Evolutionary conservation across 2,797 vertebrate genomes (phyloP).

Genomic region (Ambastaia sidthimunki): DNA sequence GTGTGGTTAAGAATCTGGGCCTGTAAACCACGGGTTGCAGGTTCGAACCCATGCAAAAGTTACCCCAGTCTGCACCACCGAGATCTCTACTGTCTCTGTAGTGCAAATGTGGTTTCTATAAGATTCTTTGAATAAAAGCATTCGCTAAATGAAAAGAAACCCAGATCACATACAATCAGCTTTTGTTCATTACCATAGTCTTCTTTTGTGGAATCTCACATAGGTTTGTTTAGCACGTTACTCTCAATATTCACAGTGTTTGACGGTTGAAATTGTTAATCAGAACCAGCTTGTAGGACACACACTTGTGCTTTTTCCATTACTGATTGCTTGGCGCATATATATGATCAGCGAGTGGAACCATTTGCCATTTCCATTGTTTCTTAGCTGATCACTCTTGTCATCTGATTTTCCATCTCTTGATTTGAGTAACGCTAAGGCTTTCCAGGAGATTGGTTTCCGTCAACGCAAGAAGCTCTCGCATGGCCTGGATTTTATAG

Average conservation of each 20-base stretch:
- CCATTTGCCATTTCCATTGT: constrained; percentile 36
- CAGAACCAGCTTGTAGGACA: constrained; percentile 39
- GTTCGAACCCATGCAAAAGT: not conserved
- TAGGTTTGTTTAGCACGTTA: constrained; percentile 35
- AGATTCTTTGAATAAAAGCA: not conserved
- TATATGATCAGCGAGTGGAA: constrained; percentile 54
- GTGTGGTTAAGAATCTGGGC: not conserved
- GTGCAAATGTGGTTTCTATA: not conserved
- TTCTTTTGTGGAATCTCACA: not conserved
- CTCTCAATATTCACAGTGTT: constrained; percentile 34
- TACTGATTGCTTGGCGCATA: constrained; percentile 43
- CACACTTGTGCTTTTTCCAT: constrained; percentile 49
- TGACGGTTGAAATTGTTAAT: constrained; percentile 39
- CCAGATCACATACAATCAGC: not conserved
- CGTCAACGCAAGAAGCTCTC: constrained; percentile 3
- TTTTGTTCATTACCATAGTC: not conserved
- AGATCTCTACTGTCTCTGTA: too few relatives aligned
- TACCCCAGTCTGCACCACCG: too few relatives aligned
- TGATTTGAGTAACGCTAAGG: constrained; percentile 12
- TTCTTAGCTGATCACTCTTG: constrained; percentile 22
- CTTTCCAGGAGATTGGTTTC: constrained; percentile 5
- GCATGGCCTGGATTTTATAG: not conserved
- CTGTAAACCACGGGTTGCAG: not conserved
- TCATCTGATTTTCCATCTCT: constrained; percentile 41
- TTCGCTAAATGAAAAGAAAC: not conserved